Conservation (phyloP, 2,888 invertebrate genomes). For the Drosophila peninsularis region DNA sequence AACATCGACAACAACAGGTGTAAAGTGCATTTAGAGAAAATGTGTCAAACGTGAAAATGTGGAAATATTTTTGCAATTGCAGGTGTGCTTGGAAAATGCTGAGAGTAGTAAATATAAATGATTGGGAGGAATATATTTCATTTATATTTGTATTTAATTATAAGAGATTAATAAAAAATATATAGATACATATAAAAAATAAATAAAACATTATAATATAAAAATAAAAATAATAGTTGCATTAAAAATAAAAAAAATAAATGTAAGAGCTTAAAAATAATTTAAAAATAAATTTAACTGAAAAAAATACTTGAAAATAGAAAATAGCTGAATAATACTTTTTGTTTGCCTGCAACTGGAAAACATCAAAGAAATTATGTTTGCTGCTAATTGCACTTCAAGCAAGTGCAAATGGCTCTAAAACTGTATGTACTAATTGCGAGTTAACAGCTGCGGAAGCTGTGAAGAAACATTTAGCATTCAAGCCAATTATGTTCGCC, state of each 20-base stretch:
- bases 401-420: not conserved
- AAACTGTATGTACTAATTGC: not conserved
- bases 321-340: not conserved
- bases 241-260: too few relatives aligned
- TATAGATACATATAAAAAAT: too few relatives aligned
- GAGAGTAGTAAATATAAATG: too few relatives aligned
- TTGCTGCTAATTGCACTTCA: not conserved
- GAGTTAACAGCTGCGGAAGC: conserved; percentile 19
- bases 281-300: not conserved
- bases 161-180: too few relatives aligned
- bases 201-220: too few relatives aligned
- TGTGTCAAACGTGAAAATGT: conserved; percentile 53
- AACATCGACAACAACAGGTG: conserved; percentile 5
- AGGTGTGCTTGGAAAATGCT: conserved; percentile 29
- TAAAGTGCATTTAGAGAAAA: conserved; percentile 60
- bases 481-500: conserved; percentile 17
- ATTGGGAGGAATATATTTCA: too few relatives aligned
- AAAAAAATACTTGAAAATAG: not conserved
- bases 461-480: conserved; percentile 28
- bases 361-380: not conserved
- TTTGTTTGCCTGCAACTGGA: not conserved
- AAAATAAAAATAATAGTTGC: not conserved
- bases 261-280: not conserved
- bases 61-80: conserved; percentile 51
- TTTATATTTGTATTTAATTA: too few relatives aligned